Base-by-base conservation (phyloP, 2,797 vertebrate species). In the Pseudochaenichthys georgianus region DNA sequence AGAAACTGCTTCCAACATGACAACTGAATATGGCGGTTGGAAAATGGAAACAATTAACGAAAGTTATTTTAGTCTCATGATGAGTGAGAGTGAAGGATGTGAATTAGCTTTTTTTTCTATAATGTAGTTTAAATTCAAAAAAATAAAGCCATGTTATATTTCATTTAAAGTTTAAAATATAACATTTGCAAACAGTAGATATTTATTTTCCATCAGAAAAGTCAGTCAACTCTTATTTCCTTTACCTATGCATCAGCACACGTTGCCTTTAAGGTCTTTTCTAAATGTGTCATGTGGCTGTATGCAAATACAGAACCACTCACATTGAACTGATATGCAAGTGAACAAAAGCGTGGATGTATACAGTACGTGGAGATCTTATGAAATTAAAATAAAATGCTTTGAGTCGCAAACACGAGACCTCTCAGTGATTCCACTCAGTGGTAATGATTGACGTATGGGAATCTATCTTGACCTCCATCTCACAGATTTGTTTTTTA, bases 401-500 rank as follows among this genome's bases (percentile, higher is more conserved):
- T 38, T 38, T 9, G 34, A 38, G 28, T 28, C 28, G 4, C 28
- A 28, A 7, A 38, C 34, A 23, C 28, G 64, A 45, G 16, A 64
- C 45, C 50, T 72, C 57, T 65, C 15, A 2, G 63, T 75, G 69
- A 77, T 78, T 77, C 57, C 55, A 64, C 75, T 75, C 28, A 72
- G 64, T n/a, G 51, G 65, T 83, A 73, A 84, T 86, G 83, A 90
- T 77, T 90, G 87, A 86, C 79, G 82, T 71, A 38, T 71, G 68
- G 83, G 66, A 82, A 87, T 88, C 64, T 57, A 79, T 91, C 80
- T 89, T 65, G 69, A 86, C 75, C 71, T 70, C 78, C 76, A 87
- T 78, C 54, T 81, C 83, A 92, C 83, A 88, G 77, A 88, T 91
- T 88, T 85, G 67, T 86, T 90, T 88, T 90, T 78, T 53, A 59